These are phyloP conservation scores for Caiman crocodilus DNA, from an alignment of 2,797 vertebrate genomes.

Conservation along the genomic window DNA sequence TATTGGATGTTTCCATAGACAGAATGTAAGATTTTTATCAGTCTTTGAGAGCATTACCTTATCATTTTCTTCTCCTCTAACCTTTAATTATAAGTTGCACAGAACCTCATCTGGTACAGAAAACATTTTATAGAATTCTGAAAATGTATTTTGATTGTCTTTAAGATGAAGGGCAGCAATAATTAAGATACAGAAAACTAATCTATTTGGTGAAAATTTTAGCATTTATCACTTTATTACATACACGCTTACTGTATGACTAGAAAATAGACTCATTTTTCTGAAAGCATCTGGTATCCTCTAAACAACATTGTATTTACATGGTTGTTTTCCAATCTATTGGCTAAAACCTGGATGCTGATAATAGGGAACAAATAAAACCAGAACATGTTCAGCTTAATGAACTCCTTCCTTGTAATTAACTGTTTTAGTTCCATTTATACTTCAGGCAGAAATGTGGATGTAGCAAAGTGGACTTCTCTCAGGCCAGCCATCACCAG, in stretches of 20 bases:
- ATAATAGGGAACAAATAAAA: not conserved
- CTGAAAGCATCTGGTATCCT: not conserved
- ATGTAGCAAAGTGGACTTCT: no score
- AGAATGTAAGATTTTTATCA: not conserved
- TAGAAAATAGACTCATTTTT: not conserved
- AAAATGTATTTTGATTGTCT: not conserved
- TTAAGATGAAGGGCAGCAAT: not conserved
- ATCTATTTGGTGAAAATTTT: not conserved
- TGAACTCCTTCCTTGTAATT: not conserved
- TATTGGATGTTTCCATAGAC: not conserved
- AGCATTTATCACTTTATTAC: not conserved
- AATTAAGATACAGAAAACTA: not conserved
- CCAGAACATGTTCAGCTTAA: not conserved
- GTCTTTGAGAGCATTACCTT: slow-evolving; percentile 37
- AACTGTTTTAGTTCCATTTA: not conserved
- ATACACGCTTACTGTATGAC: not conserved
- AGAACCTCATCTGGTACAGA: not conserved
- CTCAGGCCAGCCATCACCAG: no score
- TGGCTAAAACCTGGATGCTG: not conserved
- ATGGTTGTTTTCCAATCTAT: not conserved
- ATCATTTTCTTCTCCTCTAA: not conserved
- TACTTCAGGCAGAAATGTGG: not conserved
- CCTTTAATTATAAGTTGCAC: slow-evolving; percentile 10
- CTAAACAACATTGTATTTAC: not conserved
- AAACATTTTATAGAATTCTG: not conserved